A percentile compares a stretch with the other conserved stretches of the same genome.
Evolutionary conservation across 2,888 invertebrate species (phyloP).

Genomic region (Leptogaster cylindrica): DNA sequence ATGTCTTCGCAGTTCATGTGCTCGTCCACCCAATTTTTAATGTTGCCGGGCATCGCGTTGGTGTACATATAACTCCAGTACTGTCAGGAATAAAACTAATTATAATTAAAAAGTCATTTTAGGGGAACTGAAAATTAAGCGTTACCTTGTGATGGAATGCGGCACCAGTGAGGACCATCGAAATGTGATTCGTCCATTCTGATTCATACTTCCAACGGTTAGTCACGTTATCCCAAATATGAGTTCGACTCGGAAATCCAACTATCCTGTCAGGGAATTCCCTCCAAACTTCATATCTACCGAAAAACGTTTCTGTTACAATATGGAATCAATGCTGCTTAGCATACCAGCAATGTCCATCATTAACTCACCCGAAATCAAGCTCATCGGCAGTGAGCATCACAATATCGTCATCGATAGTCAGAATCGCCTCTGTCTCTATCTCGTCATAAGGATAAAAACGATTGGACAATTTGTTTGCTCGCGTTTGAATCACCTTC

Average conservation of each 20-base stretch:
- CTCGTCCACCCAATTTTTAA: slow-evolving; percentile 89
- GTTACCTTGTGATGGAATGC: slow-evolving; percentile 92
- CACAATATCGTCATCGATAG: slow-evolving; percentile 94
- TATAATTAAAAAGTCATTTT: slow-evolving; percentile 3
- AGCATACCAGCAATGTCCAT: neutral
- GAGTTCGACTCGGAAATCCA: slow-evolving; percentile 93
- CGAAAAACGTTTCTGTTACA: too few species aligned
- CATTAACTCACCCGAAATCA: slow-evolving; percentile 82
- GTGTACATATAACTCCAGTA: slow-evolving; percentile 96
- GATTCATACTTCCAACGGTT: slow-evolving; percentile 92
- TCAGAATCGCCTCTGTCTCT: slow-evolving; percentile 93
- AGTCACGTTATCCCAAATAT: slow-evolving; percentile 90
- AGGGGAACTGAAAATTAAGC: too few species aligned
- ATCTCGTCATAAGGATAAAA: slow-evolving; percentile 96
- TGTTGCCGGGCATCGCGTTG: slow-evolving; percentile 81
- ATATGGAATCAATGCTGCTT: neutral
- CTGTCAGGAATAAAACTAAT: slow-evolving; percentile 56
- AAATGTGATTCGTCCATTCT: slow-evolving; percentile 96
- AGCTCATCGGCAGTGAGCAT: slow-evolving; percentile 96
- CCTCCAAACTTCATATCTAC: slow-evolving; percentile 86
- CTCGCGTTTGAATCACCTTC: slow-evolving; percentile 87
- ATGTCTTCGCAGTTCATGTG: slow-evolving; percentile 98
- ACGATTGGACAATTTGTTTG: slow-evolving; percentile 92
- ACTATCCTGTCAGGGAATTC: slow-evolving; percentile 96
- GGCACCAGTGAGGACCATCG: slow-evolving; percentile 95